Conservation (phyloP, 2,113 vertebrate genomes). For the Cephalopholis sonnerati region DNA sequence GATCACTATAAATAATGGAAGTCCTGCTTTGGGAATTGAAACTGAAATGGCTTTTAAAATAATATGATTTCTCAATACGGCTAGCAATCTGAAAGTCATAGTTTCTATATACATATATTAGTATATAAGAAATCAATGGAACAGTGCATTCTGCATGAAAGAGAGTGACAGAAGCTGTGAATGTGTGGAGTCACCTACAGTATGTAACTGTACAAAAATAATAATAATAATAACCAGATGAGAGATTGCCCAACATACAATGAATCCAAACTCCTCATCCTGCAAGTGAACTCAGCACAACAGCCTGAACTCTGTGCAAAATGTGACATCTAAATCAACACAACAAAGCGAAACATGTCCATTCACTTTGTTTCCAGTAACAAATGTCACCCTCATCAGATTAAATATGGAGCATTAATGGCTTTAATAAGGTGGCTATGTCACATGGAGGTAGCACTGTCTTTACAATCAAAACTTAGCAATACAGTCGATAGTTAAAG, state of each 20-base stretch:
- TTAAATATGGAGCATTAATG: background rate
- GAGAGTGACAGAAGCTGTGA: background rate
- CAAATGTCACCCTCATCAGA: background rate
- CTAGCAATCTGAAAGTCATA: background rate
- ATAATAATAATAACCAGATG: background rate
- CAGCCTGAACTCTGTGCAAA: background rate
- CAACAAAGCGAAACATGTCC: slow-evolving; percentile 1
- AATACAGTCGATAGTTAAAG: background rate
- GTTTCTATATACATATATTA: background rate
- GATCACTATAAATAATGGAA: slow-evolving; percentile 19
- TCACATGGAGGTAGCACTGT: background rate
- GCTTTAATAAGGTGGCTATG: background rate
- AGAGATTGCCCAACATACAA: background rate
- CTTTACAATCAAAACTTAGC: background rate
- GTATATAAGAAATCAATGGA: too few species aligned
- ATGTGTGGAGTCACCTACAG: background rate
- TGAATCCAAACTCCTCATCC: background rate
- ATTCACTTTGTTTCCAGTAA: background rate
- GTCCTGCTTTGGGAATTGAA: background rate
- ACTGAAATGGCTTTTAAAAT: background rate
- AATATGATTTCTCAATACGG: background rate
- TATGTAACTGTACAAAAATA: too few species aligned
- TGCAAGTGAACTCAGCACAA: background rate
- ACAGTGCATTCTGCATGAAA: background rate
- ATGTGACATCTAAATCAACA: background rate